phyloP scores from a whole-genome alignment of 1,140 invertebrate species.

The Drosophila burlai region DNA sequence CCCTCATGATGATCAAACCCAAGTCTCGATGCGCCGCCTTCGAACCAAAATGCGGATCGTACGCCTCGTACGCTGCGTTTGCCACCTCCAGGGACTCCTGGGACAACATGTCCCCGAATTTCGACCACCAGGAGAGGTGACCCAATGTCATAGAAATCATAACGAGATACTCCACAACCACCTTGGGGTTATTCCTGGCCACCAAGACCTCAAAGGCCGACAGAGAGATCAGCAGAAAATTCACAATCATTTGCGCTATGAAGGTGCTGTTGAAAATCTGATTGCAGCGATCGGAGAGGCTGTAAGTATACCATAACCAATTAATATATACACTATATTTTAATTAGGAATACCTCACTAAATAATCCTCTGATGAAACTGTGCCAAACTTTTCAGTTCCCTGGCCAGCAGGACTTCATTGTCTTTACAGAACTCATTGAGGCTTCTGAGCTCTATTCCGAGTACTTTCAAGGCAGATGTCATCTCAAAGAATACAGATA shows the following conservation, averaged over 20 bases:
- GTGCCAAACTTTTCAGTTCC: conserved; percentile 17
- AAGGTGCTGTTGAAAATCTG: conserved; percentile 42
- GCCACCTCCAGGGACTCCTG: conserved; percentile 48
- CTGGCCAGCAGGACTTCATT: neutral
- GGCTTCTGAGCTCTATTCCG: conserved; percentile 30
- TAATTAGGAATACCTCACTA: neutral
- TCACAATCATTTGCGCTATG: conserved; percentile 44
- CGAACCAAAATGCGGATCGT: conserved; percentile 23
- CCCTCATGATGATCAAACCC: conserved; percentile 38
- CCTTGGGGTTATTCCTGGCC: conserved; percentile 28
- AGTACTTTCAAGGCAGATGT: conserved; percentile 30
- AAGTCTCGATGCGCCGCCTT: conserved; percentile 19
- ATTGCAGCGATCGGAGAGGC: conserved; percentile 43
- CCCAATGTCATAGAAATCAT: conserved; percentile 40
- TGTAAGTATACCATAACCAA: neutral
- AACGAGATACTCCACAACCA: conserved; percentile 40
- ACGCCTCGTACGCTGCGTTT: conserved; percentile 43
- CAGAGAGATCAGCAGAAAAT: conserved; percentile 49
- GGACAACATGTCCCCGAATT: conserved; percentile 55
- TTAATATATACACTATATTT: too few relatives aligned
- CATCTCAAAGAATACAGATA: conserved; percentile 41
- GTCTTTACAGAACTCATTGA: neutral
- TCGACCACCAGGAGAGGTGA: conserved; percentile 48
- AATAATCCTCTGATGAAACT: conserved; percentile 53
- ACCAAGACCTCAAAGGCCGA: conserved; percentile 47